Evolutionary conservation across 1,140 invertebrate genomes (phyloP).

Genomic region (Gyrodactylus salaris): DNA sequence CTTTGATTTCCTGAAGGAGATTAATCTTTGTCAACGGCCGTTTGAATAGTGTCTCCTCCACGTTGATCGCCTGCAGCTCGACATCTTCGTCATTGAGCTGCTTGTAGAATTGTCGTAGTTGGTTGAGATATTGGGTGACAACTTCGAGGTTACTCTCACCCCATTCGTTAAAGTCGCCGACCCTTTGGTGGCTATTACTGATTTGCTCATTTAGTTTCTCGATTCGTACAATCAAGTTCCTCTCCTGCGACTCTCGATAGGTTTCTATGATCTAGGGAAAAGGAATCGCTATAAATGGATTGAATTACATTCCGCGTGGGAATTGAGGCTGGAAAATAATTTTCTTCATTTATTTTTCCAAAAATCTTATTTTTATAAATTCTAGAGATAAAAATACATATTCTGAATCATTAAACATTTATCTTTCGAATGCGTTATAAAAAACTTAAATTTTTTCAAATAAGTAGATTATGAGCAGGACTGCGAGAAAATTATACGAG

Average conservation of each 20-base stretch:
- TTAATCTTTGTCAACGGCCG: slow-evolving; percentile 35
- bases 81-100: slow-evolving; percentile 35
- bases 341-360: no score
- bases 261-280: background rate
- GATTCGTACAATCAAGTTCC: slow-evolving; percentile 28
- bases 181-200: slow-evolving; percentile 24
- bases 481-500: no score
- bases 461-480: no score
- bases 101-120: slow-evolving; percentile 35
- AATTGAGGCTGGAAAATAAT: no score
- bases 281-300: no score
- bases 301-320: no score
- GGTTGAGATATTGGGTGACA: slow-evolving; percentile 23
- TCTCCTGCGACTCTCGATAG: background rate
- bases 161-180: slow-evolving; percentile 24
- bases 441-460: no score
- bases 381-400: no score
- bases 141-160: slow-evolving; percentile 19
- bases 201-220: slow-evolving; percentile 25
- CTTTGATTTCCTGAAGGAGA: slow-evolving; percentile 30
- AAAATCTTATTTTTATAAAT: no score
- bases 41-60: slow-evolving; percentile 47
- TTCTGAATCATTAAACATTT: no score
- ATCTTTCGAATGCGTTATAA: no score
- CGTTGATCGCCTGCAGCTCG: slow-evolving; percentile 45